Evolutionary conservation across 2,113 vertebrate species (phyloP).

Genomic region (Gracilinanus agilis): DNA sequence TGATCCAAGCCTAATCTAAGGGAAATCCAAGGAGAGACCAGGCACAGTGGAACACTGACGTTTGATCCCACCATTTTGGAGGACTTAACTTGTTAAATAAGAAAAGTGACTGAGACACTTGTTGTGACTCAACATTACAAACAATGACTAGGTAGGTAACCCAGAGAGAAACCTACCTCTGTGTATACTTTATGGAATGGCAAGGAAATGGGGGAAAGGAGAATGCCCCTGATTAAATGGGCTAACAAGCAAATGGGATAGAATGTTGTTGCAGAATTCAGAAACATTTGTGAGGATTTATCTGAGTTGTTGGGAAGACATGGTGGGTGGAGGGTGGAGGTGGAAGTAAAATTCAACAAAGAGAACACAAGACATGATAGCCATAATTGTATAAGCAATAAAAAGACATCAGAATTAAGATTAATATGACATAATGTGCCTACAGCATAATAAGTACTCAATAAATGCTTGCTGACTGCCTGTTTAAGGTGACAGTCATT

Average conservation of each 20-base stretch:
- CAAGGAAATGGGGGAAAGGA: neutral
- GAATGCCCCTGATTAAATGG: neutral
- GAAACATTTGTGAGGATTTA: neutral
- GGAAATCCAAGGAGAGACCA: neutral
- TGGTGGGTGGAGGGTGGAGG: neutral
- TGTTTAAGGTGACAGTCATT: neutral
- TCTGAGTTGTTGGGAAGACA: neutral
- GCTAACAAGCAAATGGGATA: neutral
- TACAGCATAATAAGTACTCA: neutral
- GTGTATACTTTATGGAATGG: neutral
- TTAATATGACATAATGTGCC: neutral
- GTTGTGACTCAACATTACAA: neutral
- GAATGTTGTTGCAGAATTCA: neutral
- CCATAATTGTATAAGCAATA: neutral
- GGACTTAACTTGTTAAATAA: neutral
- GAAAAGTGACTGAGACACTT: neutral
- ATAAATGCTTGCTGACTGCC: neutral
- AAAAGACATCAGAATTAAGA: neutral
- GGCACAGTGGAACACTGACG: neutral
- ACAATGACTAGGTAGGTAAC: neutral
- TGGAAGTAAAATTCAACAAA: neutral
- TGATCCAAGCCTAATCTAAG: neutral
- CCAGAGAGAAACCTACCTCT: too few species aligned
- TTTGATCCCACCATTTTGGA: neutral
- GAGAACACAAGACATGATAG: neutral